phyloP scores from a whole-genome alignment of 2,797 vertebrate genomes.

The Catharus ustulatus region DNA sequence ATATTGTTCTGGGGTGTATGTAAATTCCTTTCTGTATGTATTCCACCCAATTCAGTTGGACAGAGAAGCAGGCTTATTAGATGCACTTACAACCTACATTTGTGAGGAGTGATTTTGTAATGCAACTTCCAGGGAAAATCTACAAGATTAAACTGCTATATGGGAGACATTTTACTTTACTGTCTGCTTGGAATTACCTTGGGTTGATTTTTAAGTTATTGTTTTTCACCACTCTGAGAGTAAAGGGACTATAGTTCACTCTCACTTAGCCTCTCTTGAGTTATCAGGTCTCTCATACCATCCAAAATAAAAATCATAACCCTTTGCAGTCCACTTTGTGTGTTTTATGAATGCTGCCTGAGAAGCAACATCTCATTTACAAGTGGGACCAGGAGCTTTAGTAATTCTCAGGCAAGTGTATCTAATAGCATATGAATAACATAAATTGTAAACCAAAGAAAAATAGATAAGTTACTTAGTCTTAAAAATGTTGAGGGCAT shows the following conservation, averaged over 20 bases:
- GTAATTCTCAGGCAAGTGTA: background rate
- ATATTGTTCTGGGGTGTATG: background rate
- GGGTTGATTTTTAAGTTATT: background rate
- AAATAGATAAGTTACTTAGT: background rate
- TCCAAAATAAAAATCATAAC: conserved; percentile 23
- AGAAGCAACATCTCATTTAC: conserved; percentile 37
- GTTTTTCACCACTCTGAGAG: background rate
- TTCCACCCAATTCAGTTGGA: background rate
- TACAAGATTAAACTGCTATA: background rate
- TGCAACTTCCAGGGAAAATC: background rate
- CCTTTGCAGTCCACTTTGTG: background rate
- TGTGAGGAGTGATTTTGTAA: background rate
- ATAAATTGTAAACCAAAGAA: background rate
- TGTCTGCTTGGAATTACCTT: background rate
- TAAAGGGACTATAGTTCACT: background rate
- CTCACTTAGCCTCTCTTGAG: background rate
- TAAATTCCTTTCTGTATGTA: background rate
- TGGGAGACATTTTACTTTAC: background rate
- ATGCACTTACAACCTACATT: background rate
- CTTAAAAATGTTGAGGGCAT: background rate
- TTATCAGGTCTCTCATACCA: background rate
- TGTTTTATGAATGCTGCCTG: background rate
- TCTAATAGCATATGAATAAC: background rate
- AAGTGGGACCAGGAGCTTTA: background rate
- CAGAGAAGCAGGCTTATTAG: background rate